A percentile compares a stretch with the other conserved stretches of the same genome.
Conservation (phyloP, 2,888 invertebrate genomes). For the Dione vanillae region DNA sequence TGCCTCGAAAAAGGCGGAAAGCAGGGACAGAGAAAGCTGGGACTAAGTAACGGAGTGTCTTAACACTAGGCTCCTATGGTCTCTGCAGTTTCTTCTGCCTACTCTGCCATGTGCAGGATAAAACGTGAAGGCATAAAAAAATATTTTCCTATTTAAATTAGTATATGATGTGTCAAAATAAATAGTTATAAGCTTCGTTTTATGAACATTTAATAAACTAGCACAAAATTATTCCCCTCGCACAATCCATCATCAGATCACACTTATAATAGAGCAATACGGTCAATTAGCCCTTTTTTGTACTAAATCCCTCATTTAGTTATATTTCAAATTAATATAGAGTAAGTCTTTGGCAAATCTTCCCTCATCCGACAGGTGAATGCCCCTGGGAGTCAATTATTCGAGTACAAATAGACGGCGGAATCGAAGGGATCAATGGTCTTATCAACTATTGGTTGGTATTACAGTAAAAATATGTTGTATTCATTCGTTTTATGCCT, state of each 20-base stretch:
- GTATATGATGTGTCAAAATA: no score
- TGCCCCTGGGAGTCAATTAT: constrained; percentile 56
- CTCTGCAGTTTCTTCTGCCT: no score
- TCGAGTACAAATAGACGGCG: constrained; percentile 44
- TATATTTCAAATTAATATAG: constrained; percentile 30
- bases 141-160: no score
- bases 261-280: background rate
- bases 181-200: no score
- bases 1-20: no score
- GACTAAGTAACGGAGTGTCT: no score
- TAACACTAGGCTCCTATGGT: no score
- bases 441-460: constrained; percentile 30
- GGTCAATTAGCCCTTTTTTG: constrained; percentile 14
- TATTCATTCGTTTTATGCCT: no score
- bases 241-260: background rate
- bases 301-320: background rate
- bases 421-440: constrained; percentile 42
- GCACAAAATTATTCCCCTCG: background rate
- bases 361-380: constrained; percentile 52
- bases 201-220: background rate
- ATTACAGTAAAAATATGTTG: background rate
- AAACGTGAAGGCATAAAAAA: no score
- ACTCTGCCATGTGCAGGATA: no score
- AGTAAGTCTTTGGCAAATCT: constrained; percentile 27
- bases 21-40: no score